These are phyloP conservation scores for Sander lucioperca DNA, from an alignment of 2,113 vertebrate genomes.

Conservation along the genomic window DNA sequence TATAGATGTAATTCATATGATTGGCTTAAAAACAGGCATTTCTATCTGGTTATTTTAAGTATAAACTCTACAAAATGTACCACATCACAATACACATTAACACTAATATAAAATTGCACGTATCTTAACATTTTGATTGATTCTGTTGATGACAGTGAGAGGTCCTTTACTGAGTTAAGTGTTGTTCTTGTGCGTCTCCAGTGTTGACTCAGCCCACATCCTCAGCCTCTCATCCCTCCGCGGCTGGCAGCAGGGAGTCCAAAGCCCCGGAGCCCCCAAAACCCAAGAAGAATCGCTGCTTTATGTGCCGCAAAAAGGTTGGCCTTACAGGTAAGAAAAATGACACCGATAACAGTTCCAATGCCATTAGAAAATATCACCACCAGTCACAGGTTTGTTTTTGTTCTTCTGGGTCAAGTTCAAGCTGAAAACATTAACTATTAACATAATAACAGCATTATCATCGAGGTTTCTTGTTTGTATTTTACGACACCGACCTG, in stretches of 20 bases:
- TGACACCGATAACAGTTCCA: fast-evolving
- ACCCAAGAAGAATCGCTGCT: conserved; percentile 90
- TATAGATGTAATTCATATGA: background rate
- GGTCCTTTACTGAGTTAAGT: background rate
- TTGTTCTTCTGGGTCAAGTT: background rate
- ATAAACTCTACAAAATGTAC: background rate
- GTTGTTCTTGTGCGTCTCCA: conserved; percentile 26
- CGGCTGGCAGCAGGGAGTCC: conserved; percentile 74
- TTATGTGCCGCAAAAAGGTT: conserved; percentile 90
- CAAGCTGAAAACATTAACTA: background rate
- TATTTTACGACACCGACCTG: background rate
- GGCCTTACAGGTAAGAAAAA: conserved; percentile 88
- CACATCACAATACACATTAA: background rate
- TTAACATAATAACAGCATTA: fast-evolving
- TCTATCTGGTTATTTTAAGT: background rate
- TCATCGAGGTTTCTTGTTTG: background rate
- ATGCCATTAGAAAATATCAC: background rate
- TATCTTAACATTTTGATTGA: background rate
- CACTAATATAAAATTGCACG: background rate
- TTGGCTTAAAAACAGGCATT: background rate
- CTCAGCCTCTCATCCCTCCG: conserved; percentile 55
- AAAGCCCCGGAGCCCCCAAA: conserved; percentile 77
- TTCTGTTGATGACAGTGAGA: background rate
- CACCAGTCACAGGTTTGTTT: background rate
- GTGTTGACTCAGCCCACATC: conserved; percentile 75